Conservation (phyloP, 2,888 invertebrate species). For the Alviniconcha strummeri region DNA sequence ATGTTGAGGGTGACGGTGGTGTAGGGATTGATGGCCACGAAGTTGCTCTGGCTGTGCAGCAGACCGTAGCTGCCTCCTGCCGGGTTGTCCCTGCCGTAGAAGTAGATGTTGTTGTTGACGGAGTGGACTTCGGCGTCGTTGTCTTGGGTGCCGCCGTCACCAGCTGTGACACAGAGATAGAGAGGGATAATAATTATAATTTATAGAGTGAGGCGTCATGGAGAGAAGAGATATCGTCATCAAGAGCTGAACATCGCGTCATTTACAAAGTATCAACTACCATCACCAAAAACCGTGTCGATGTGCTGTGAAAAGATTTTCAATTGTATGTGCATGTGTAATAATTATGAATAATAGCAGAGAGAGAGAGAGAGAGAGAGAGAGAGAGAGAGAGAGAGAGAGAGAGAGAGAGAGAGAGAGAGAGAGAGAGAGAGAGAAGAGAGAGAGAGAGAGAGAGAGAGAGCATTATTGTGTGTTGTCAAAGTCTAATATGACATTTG, state of each 20-base stretch:
- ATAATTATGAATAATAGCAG: too few relatives aligned
- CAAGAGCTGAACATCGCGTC: not conserved
- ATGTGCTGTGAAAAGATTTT: too few relatives aligned
- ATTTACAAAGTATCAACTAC: not conserved
- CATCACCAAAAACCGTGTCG: too few relatives aligned
- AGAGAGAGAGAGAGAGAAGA: too few relatives aligned
- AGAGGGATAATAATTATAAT: not conserved
- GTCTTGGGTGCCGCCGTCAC: conserved; percentile 19
- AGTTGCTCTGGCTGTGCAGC: conserved; percentile 4
- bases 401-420: too few relatives aligned
- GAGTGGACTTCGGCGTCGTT: conserved; percentile 24
- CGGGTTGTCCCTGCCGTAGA: conserved; percentile 18
- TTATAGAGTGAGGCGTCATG: not conserved
- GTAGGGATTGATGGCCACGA: conserved; percentile 4
- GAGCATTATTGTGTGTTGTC: too few relatives aligned
- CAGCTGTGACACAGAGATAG: conserved; percentile 14
- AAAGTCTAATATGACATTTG: not conserved
- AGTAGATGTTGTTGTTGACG: not conserved
- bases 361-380: too few relatives aligned
- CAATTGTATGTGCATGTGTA: not conserved
- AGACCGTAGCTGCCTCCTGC: not conserved
- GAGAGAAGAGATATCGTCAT: not conserved
- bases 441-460: too few relatives aligned
- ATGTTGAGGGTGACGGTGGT: conserved; percentile 10
- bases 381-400: too few relatives aligned